Conservation (phyloP, 2,113 vertebrate species). For the Sinosuthora webbiana region DNA sequence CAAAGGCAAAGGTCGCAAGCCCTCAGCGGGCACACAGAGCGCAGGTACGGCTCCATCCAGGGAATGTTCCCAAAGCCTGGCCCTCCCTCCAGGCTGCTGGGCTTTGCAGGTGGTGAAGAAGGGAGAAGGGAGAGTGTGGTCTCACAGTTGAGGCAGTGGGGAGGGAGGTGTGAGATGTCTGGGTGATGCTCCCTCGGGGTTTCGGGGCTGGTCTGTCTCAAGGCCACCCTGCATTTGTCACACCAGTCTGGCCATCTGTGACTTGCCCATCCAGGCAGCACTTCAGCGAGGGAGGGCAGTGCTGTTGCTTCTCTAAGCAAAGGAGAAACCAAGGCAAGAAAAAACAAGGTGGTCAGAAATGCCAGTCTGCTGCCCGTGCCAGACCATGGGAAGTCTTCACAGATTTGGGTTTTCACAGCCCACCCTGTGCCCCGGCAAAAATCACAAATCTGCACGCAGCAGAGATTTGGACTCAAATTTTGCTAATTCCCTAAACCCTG, state of each 20-base stretch:
- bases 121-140: neutral
- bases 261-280: neutral
- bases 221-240: neutral
- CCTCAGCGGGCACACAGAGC: conserved; percentile 56
- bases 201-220: neutral
- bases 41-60: conserved; percentile 67
- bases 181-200: neutral
- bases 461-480: neutral
- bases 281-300: neutral
- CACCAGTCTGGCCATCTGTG: neutral
- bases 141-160: neutral
- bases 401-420: neutral
- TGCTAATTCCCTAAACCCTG: neutral
- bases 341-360: neutral
- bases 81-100: neutral
- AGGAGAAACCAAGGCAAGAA: neutral
- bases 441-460: neutral
- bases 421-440: neutral
- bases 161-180: neutral
- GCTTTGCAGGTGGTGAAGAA: neutral
- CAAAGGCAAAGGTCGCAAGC: conserved; percentile 87
- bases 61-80: neutral
- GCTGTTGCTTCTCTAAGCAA: neutral
- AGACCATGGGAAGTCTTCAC: neutral
- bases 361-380: neutral